Evolutionary conservation across 2,888 invertebrate genomes (phyloP), one percentile per base, ranked within the genome.

Genomic region (Tenthredo scrophulariae): DNA sequence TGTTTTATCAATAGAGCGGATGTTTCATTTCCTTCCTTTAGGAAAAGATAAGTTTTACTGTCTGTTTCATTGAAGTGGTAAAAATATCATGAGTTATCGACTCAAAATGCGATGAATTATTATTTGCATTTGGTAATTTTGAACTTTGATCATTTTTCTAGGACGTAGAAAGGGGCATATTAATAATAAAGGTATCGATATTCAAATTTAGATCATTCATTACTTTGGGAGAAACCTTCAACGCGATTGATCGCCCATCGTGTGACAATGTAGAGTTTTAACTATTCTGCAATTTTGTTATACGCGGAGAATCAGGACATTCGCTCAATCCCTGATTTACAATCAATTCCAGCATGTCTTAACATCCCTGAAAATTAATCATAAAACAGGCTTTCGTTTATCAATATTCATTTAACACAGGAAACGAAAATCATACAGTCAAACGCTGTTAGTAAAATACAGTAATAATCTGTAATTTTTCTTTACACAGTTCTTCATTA

Each of bases 141-240:
- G 58, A 74, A 58, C 75, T 74, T 54, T 84, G 40, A 84, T 84
- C 37, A 62, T 84, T 84, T 37, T 84, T 75, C 40, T 84, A 84
- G 84, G 84, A 43, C 72, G 84, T 84, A 84, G 75, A 75, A 84
- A 40, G 62, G 74, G 26, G 70, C 22, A 82, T 82, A 13, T 43
- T 82, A 22, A 65, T 85, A 65, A 65, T 85, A 37, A 67, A 65
- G 77, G 75, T 85, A 67, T 83, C 33, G 58, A 29, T 67, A 85
- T 75, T 29, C 7, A 18, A 62, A 62, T 40, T 40, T 80, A 26
- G 80, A 80, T 62, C 29, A 26, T 80, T 33, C 50, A 54, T 6
- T 50, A 50, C 7, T n/a, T 54, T 54, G 54, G 77, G 50, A 29
- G 1, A 54, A 50, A 77, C 50, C n/a, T 77, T 77, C 50, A 77